A percentile compares a stretch with the other conserved stretches of the same genome.
These are phyloP conservation scores for Hassar affinis DNA, from an alignment of 2,113 vertebrate genomes.

Conservation along the genomic window DNA sequence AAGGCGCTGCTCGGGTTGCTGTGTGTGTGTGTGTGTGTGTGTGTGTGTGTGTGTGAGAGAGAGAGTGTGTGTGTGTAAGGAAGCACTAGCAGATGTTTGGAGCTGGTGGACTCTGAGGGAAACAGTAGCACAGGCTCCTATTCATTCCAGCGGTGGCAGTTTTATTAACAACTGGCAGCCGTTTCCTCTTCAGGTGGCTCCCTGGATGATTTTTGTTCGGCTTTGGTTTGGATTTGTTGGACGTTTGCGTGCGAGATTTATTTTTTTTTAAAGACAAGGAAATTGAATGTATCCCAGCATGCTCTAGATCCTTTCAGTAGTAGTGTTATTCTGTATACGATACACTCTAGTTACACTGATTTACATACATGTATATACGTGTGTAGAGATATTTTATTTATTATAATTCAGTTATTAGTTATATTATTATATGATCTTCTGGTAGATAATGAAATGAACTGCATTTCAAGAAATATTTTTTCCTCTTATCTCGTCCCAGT, in stretches of 20 bases:
- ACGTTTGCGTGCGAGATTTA: not conserved
- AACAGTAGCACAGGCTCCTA: conserved; percentile 24
- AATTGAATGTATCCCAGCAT: not conserved
- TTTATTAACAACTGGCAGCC: not conserved
- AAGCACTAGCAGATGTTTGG: conserved; percentile 37
- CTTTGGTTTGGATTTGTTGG: not conserved
- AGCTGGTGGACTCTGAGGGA: conserved; percentile 1
- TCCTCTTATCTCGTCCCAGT: not conserved
- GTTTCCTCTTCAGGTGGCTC: conserved; percentile 26
- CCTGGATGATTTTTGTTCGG: not conserved
- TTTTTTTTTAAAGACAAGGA: too few relatives aligned
- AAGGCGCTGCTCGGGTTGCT: conserved; percentile 63
- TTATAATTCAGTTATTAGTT: too few relatives aligned
- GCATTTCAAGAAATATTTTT: not conserved
- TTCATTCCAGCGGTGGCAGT: not conserved
- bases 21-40: conserved; percentile 14
- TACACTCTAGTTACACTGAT: too few relatives aligned
- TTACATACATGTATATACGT: too few relatives aligned
- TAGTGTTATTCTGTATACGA: too few relatives aligned
- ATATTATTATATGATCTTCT: too few relatives aligned
- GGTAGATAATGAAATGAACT: too few relatives aligned
- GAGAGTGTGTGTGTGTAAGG: not conserved
- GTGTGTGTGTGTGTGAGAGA: not conserved
- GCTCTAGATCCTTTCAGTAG: too few relatives aligned
- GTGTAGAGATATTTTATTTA: too few relatives aligned